Evolutionary conservation across 1,140 invertebrate genomes (phyloP), one percentile per base, ranked within the genome.

Genomic region (Papilio dardanus): DNA sequence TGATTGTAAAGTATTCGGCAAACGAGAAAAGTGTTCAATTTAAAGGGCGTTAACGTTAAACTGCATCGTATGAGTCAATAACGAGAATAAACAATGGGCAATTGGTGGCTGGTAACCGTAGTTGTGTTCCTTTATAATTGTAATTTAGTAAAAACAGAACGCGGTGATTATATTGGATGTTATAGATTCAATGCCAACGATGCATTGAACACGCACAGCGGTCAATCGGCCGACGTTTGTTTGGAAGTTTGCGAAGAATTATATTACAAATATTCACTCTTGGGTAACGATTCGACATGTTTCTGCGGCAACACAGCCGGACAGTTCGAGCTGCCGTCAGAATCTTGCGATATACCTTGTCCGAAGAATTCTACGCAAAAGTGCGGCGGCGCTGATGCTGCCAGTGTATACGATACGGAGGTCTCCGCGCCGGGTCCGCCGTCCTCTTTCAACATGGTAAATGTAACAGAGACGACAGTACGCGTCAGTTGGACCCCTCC

Each of bases 331-430:
- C 46, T 92, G 21, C 81, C 79, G 0, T 58, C 76, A 42, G 87
- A 91, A 2, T 74, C 89, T 0, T 94, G 94, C 75, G 84, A 90
- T 75, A 93, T 87, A 0, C 88, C 92, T 0, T 95, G 94, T 40
- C 87, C 93, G 21, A 94, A 94, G 75, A 94, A 94, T 76, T 94
- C 92, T 75, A 90, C 92, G 1, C 94, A 95, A 77, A 93, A 90
- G 42, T 95, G 94, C 76, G 94, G 94, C 0, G 94, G 94, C 8
- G 90, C 91, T 6, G 90, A 93, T 40, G 90, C 93, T 0, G 91
- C 92, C 12, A 94, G 94, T 37, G 94, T 94, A 0, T 94, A 95
- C 79, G 93, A 94, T 54, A 95, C 94, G 0, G 93, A 92, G 14
- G 86, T 93, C 2, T 79, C 79, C 3, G 85, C 89, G 3, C 93